Conservation (phyloP, 2,888 invertebrate species). For the Beris chalybata region DNA sequence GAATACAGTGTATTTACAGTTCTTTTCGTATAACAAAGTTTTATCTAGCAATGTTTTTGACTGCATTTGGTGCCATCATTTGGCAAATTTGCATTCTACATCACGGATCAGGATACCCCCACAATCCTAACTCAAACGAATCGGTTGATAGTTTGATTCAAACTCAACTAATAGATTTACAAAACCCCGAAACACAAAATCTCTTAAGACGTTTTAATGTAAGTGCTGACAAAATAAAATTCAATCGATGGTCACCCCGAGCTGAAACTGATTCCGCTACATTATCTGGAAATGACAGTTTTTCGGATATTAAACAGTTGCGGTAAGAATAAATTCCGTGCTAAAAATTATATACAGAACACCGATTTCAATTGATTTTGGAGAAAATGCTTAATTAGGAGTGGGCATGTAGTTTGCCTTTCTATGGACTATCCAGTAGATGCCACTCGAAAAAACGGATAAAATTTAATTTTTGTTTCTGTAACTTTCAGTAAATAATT, state of each 20-base stretch:
- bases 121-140: neutral
- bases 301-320: conserved; percentile 32
- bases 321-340: conserved; percentile 16
- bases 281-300: conserved; percentile 5
- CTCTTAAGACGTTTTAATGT: conserved; percentile 51
- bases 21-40: too few relatives aligned
- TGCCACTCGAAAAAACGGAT: too few relatives aligned
- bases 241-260: conserved; percentile 40
- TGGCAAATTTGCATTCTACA: neutral
- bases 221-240: conserved; percentile 49
- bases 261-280: conserved; percentile 3
- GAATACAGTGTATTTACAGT: too few relatives aligned
- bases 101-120: neutral
- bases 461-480: too few relatives aligned
- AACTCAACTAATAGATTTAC: conserved; percentile 28
- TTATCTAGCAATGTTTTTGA: too few relatives aligned
- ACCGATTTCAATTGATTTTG: too few relatives aligned
- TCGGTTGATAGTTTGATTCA: neutral
- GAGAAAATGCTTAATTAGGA: too few relatives aligned
- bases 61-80: too few relatives aligned
- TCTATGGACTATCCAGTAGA: too few relatives aligned
- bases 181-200: conserved; percentile 41
- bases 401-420: too few relatives aligned
- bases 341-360: too few relatives aligned
- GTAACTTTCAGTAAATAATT: too few relatives aligned